Evolutionary conservation across 2,113 vertebrate genomes (phyloP), one percentile per base, ranked within the genome.

Genomic region (Epinephelus lanceolatus): DNA sequence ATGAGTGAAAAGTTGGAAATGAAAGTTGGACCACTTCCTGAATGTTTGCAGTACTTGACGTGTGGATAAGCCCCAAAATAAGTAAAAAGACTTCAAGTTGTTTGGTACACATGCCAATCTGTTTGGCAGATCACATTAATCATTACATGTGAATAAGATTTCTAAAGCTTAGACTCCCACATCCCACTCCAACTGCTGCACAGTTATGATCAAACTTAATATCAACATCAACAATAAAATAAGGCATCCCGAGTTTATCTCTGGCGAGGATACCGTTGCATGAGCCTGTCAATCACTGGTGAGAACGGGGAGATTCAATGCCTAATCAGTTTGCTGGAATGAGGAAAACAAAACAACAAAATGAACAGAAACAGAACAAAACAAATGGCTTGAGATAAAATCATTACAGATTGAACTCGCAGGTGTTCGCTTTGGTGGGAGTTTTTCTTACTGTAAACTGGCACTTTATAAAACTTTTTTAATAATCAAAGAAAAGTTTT

Each of bases 211-310:
- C 21, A 53, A 23, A 67, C 19, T 15, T 52, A 40, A 51, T 1
- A 25, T 7, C 21, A 59, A 10, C 62, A 45, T 37, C 40, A 49
- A 23, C 63, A 49, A 6, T 14, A 30, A 42, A 51, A 49, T 11
- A 59, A 30, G 27, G 3, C 23, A n/a, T 45, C 42, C 42, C 11
- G 9, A 11, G 30, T 72, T 72, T 23, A 80, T n/a, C 30, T 47
- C n/a, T 67, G 70, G 19, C 6, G 17, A 63, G 6, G 27, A 27
- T 67, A 17, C 45, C 30, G 47, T 33, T 83, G 57, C 60, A 59
- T 73, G 61, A 69, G 56, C 6, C 53, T 33, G 75, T 71, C 77
- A 71, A 69, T 72, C 25, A 73, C 70, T 7, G 40, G 53, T 49
- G 53, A 65, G 33, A 76, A 56, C 7, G 49, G 66, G 61, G 11